Evolutionary conservation across 1,140 invertebrate genomes (phyloP).

Genomic region (Drosophila teissieri): DNA sequence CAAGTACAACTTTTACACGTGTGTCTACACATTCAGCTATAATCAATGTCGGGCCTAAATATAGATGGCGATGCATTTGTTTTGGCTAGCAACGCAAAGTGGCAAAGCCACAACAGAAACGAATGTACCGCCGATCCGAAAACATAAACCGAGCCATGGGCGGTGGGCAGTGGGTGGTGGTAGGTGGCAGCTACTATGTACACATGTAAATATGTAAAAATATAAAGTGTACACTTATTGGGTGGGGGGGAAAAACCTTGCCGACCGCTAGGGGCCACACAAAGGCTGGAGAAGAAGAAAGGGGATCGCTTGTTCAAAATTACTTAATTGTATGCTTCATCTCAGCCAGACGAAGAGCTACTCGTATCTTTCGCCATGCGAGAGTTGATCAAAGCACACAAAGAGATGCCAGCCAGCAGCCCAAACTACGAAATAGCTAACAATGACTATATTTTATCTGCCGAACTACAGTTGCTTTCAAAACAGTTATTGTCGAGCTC

Average conservation of each 20-base stretch:
- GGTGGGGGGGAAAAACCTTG: constrained; percentile 9
- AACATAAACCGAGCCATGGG: constrained; percentile 17
- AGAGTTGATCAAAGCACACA: constrained; percentile 18
- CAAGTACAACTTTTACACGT: background rate
- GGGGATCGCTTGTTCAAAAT: constrained; percentile 25
- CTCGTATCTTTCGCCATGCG: background rate
- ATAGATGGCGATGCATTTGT: constrained; percentile 50
- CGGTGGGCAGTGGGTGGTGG: background rate
- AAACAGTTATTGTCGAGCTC: background rate
- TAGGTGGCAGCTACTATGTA: background rate
- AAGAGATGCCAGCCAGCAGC: background rate
- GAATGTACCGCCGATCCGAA: constrained; percentile 29
- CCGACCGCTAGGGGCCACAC: constrained; percentile 23
- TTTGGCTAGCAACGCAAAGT: constrained; percentile 63
- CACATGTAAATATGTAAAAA: background rate
- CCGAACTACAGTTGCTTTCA: background rate
- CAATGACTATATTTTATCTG: background rate
- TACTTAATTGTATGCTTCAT: constrained; percentile 42
- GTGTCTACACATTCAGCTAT: constrained; percentile 5
- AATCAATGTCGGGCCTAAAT: constrained; percentile 37
- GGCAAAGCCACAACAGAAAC: constrained; percentile 36
- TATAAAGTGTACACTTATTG: background rate
- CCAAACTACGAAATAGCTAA: background rate
- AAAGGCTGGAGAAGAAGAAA: constrained; percentile 7
- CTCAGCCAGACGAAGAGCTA: background rate